Conservation (phyloP, 2,113 vertebrate species). For the Scomber japonicus region DNA sequence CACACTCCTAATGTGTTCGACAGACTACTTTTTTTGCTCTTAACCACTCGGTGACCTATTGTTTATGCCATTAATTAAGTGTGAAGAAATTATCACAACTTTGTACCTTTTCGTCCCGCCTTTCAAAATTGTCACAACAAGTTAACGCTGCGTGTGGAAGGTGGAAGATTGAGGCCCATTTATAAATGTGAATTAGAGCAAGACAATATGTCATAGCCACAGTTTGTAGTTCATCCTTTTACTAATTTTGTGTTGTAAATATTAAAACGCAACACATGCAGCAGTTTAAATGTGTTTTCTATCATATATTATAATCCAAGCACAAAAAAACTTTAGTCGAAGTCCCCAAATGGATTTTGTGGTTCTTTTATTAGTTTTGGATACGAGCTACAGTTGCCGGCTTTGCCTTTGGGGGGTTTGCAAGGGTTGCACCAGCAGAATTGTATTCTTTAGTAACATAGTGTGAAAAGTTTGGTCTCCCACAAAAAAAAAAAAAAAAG, state of each 20-base stretch:
- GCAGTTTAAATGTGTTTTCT: constrained; percentile 26
- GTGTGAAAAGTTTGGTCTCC: constrained; percentile 83
- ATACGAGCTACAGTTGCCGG: constrained; percentile 62
- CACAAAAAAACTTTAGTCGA: constrained; percentile 57
- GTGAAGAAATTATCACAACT: constrained; percentile 61
- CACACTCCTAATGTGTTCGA: constrained; percentile 57
- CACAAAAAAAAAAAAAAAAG: constrained; percentile 41
- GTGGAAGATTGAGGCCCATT: constrained; percentile 22
- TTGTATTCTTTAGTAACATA: constrained; percentile 74
- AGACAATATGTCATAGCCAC: constrained; percentile 36
- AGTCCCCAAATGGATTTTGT: constrained; percentile 73
- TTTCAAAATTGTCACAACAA: constrained; percentile 50
- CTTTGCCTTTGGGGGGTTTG: constrained; percentile 76
- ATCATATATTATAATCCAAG: constrained; percentile 59
- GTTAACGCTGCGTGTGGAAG: constrained; percentile 19
- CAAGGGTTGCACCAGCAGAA: constrained; percentile 79
- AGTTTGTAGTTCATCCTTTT: constrained; percentile 30
- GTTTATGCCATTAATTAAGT: constrained; percentile 64
- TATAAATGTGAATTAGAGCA: constrained; percentile 51
- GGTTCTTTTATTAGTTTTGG: constrained; percentile 76
- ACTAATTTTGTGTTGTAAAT: constrained; percentile 37
- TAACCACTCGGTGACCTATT: constrained; percentile 60
- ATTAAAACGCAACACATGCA: constrained; percentile 50
- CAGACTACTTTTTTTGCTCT: constrained; percentile 39
- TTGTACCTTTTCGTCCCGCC: constrained; percentile 42